Conservation (phyloP, 2,113 vertebrate species). For the Salvelinus sp. region DNA sequence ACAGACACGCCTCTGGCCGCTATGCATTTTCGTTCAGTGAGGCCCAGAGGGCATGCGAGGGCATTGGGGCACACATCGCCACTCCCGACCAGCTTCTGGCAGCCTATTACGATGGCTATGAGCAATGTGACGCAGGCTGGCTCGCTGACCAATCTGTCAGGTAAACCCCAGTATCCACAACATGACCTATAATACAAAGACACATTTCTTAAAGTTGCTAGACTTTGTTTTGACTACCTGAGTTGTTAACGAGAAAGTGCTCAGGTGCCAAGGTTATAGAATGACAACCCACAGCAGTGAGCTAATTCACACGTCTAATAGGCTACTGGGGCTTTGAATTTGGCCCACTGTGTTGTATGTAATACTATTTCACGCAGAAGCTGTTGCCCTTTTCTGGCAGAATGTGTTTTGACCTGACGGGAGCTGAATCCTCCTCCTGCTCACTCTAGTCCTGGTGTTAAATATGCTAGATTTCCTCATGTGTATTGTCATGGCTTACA, state of each 20-base stretch:
- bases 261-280: no score
- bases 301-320: neutral
- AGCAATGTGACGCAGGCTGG: slow-evolving; percentile 95
- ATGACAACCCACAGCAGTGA: neutral
- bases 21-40: slow-evolving; percentile 84
- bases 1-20: slow-evolving; percentile 84
- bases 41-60: slow-evolving; percentile 82
- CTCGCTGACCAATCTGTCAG: slow-evolving; percentile 93
- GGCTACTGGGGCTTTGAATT: neutral
- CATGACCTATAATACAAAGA: neutral
- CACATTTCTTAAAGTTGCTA: neutral
- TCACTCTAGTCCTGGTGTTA: no score
- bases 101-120: slow-evolving; percentile 86
- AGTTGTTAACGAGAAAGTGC: no score
- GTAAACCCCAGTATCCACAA: slow-evolving; percentile 56
- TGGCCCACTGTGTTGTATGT: neutral
- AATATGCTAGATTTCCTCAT: no score
- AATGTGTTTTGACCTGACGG: neutral
- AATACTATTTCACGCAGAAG: neutral
- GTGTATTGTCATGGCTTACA: no score
- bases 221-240: neutral
- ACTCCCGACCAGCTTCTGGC: slow-evolving; percentile 88
- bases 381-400: neutral
- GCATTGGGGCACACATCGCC: slow-evolving; percentile 84
- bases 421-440: neutral